Base-by-base conservation (phyloP, 2,888 invertebrate genomes). In the Argyresthia albistria region DNA sequence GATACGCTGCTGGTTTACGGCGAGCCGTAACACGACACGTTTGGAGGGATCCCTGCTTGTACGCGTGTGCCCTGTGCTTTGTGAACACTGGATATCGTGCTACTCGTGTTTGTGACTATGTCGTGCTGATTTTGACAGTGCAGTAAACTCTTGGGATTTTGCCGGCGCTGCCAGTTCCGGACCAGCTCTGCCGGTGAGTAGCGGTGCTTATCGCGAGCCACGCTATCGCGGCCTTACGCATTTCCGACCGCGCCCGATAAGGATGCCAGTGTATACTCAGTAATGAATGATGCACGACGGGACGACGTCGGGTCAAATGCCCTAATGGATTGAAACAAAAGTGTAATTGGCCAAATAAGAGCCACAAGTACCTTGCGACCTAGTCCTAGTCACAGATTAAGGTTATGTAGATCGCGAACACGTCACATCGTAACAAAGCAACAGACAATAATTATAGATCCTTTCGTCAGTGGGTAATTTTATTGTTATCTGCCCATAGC, bases 1-100 rank as follows among this genome's bases (percentile, higher is more conserved):
- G 86, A 87, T 86, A 84, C 86, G 83, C 80, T 86, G 86, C 84
- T 86, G 86, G 81, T 83, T 86, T 86, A 86, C 86, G 86, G 86
- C 76, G 80, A 72, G 76, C 86, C 86, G 86, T 86, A 86, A 86
- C 83, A 86, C 83, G 86, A 86, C 86, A 87, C 86, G 86, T 87
- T 87, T 87, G 86, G 86, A 86, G 86, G 87, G 86, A 84, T 78
- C 70, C 72, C 71, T 72, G 77, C 77, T 76, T 73, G 73, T 76
- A 73, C 80, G 78, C 72, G 81, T 80, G 82, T 84, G 81, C 71
- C 76, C 76, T 69, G 81, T 84, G 81, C 76, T 80, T 72, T 74
- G 77, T 80, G 74, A 76, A 82, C 79, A 75, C 68, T 80, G 76
- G 75, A 81, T 80, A 75, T 69, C 83, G 86, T 84, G 84, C 69